These are phyloP conservation scores for Chloroceryle aenea DNA, from an alignment of 2,113 vertebrate genomes.

Conservation along the genomic window DNA sequence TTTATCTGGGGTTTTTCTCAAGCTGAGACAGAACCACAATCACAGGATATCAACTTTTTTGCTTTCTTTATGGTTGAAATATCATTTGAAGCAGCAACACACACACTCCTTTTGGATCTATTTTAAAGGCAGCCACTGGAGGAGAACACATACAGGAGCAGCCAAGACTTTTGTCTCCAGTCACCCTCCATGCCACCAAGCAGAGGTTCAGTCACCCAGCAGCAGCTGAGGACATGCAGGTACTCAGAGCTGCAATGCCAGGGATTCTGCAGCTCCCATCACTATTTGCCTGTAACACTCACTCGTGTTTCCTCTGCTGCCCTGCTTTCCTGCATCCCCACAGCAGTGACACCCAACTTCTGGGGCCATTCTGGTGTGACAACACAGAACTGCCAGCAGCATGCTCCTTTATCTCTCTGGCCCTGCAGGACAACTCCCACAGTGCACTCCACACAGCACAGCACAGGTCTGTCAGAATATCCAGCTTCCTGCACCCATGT, in stretches of 20 bases:
- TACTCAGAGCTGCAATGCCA: background rate
- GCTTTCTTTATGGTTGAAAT: background rate
- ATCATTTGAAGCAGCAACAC: background rate
- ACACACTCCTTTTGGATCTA: background rate
- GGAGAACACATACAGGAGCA: background rate
- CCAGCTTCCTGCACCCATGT: background rate
- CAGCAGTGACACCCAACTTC: background rate
- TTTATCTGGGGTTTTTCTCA: background rate
- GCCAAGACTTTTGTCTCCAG: background rate
- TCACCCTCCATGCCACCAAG: background rate
- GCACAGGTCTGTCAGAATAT: background rate
- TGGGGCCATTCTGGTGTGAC: background rate
- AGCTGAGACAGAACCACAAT: background rate
- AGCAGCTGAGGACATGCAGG: background rate
- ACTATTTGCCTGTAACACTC: background rate
- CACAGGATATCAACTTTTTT: background rate
- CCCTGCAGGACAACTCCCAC: background rate
- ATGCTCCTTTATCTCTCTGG: background rate
- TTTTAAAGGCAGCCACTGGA: background rate
- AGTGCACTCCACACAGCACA: background rate
- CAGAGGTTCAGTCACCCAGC: background rate
- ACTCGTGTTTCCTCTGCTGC: background rate
- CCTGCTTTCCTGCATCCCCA: background rate
- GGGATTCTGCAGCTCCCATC: background rate
- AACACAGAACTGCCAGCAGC: background rate